These are phyloP conservation scores for Autographa pulchrina DNA, from an alignment of 2,888 invertebrate species.

Conservation along the genomic window DNA sequence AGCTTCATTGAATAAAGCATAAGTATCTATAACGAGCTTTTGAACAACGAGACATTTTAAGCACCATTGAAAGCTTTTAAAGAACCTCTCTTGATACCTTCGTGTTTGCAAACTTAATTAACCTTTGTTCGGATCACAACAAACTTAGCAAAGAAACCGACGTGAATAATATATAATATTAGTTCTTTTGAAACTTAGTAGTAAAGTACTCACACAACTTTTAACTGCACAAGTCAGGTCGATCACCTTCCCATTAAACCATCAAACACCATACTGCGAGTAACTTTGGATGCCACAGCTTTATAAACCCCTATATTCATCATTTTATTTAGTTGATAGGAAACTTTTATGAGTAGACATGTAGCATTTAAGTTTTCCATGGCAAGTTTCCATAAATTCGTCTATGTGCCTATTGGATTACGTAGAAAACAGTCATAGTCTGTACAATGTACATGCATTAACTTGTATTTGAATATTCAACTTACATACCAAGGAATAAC, in stretches of 20 bases:
- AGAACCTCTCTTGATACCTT: not conserved
- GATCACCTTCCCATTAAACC: conserved; percentile 36
- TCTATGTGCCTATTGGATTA: conserved; percentile 9
- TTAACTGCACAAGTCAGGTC: conserved; percentile 10
- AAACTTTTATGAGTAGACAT: conserved; percentile 65
- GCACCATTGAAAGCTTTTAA: not conserved
- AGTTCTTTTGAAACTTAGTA: not conserved
- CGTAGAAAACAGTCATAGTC: conserved; percentile 46
- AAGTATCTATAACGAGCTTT: not conserved
- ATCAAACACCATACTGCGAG: conserved; percentile 55
- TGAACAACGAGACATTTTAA: not conserved
- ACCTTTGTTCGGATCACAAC: not conserved
- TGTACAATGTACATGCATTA: conserved; percentile 21
- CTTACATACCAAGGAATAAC: conserved; percentile 42
- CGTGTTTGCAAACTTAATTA: not conserved
- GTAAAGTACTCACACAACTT: conserved; percentile 50
- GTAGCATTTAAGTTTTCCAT: conserved; percentile 66
- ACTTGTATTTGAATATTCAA: conserved; percentile 33
- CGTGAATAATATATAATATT: not conserved
- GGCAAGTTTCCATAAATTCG: conserved; percentile 63
- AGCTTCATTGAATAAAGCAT: not conserved
- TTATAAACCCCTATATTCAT: conserved; percentile 63
- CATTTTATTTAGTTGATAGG: conserved; percentile 61
- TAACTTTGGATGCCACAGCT: conserved; percentile 20
- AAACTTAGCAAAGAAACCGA: not conserved